Conservation (phyloP, 2,113 vertebrate genomes). For the Neolamprologus ventralis region DNA sequence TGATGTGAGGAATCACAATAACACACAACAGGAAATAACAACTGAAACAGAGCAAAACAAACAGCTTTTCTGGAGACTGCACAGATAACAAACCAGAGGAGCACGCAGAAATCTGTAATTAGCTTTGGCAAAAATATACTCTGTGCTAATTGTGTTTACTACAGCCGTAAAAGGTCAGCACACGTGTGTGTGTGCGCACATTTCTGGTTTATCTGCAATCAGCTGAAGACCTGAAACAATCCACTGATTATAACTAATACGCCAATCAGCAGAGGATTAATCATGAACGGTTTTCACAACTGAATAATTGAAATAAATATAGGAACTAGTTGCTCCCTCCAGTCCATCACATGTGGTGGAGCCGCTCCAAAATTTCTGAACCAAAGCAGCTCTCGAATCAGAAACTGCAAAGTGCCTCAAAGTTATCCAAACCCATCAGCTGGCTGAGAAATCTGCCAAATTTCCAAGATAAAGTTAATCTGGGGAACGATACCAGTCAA, state of each 20-base stretch:
- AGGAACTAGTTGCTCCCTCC: neutral
- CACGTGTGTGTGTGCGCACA: no score
- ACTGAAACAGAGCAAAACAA: neutral
- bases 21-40: conserved; percentile 10
- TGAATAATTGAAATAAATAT: neutral
- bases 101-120: neutral
- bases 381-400: neutral
- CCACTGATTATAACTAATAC: neutral
- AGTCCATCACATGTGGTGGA: neutral
- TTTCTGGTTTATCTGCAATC: neutral
- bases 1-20: neutral
- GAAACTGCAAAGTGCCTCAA: neutral
- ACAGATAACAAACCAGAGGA: neutral
- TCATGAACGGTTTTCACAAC: neutral
- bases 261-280: neutral
- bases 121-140: neutral
- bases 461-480: neutral
- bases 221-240: neutral
- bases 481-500: neutral
- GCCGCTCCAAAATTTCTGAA: neutral
- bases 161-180: neutral
- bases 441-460: neutral
- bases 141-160: neutral
- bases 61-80: neutral
- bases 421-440: neutral